Evolutionary conservation across 53 echinoderm and acorn worm genomes (phyloP).

Genomic region (Luidia sarsii): DNA sequence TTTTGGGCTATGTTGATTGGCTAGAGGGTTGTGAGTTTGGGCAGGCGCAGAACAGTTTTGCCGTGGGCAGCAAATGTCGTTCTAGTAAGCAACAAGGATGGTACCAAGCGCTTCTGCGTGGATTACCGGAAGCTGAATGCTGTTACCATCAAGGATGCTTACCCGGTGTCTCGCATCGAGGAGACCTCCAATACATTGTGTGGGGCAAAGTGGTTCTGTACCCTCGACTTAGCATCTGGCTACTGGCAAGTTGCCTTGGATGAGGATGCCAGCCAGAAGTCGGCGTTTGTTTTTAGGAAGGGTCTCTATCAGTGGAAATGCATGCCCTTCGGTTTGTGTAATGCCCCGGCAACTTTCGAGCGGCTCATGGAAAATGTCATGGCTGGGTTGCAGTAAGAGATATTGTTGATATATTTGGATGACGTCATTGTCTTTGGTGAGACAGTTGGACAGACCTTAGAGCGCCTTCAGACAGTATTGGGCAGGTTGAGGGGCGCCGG

Average conservation of each 20-base stretch:
- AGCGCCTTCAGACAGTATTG: constrained; percentile 27
- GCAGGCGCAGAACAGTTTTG: too few species aligned
- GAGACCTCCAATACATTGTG: background rate
- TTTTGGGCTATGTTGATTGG: too few species aligned
- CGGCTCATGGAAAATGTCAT: too few species aligned
- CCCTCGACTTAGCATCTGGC: too few species aligned
- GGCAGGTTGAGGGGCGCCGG: background rate
- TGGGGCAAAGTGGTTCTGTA: background rate
- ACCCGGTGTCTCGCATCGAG: constrained; percentile 8
- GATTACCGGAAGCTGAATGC: too few species aligned
- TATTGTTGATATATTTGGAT: constrained; percentile 10
- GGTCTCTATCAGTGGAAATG: background rate
- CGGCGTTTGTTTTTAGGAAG: too few species aligned
- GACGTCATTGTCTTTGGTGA: too few species aligned
- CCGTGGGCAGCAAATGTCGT: constrained; percentile 36
- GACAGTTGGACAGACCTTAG: background rate
- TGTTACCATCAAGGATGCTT: too few species aligned
- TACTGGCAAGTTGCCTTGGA: constrained; percentile 57
- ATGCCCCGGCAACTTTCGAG: too few species aligned
- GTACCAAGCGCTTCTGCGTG: constrained; percentile 23
- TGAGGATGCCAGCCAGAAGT: too few species aligned
- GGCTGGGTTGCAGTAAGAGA: background rate
- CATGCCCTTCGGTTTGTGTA: constrained; percentile 4
- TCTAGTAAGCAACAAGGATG: constrained; percentile 24
- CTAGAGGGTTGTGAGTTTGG: too few species aligned